Evolutionary conservation across 2,888 invertebrate genomes (phyloP), one percentile per base, ranked within the genome.

Genomic region (Agonopterix heracliana): DNA sequence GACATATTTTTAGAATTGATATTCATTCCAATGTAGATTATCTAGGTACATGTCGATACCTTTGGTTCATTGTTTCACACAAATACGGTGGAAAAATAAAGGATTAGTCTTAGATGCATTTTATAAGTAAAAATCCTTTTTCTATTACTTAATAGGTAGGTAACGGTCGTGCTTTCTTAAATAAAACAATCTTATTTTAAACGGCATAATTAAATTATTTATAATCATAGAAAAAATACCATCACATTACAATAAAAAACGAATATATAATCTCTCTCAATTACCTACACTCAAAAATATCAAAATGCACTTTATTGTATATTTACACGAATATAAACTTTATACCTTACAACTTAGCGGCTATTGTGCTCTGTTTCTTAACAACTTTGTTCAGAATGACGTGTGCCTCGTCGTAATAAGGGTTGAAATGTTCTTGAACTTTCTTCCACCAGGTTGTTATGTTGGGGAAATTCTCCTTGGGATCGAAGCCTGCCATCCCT

Each of bases 401-500:
- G 61, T 93, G 91, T 0, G 92, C 94, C 56, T 92, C 92, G 54
- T 92, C 90, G 64, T 93, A 94, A 58, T 89, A 73, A 0, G 94
- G 93, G 68, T 88, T 90, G 60, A 91, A 91, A 53, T 90, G 81
- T 0, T 82, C 66, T 14, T 84, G 84, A 0, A 95, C 94, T 53
- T 89, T 89, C 44, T 91, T 84, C 70, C 93, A 78, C 94, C 94
- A 95, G 1, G 80, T 78, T 1, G 89, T 83, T 9, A 95, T 82
- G 56, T 89, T 90, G 0, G 92, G 90, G 59, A 90, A 90, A 45
- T 91, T 90, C 34, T 89, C 79, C 17, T 76, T 79, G 0, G 93
- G 90, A 65, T 95, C 90, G 68, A 90, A 95, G 7, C 92, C 93
- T 17, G 90, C 91, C 81, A 93, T 87, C 70, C 91, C 94, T 94